Evolutionary conservation across 2,888 invertebrate genomes (phyloP).

Genomic region (Drosophila maculinotata): DNA sequence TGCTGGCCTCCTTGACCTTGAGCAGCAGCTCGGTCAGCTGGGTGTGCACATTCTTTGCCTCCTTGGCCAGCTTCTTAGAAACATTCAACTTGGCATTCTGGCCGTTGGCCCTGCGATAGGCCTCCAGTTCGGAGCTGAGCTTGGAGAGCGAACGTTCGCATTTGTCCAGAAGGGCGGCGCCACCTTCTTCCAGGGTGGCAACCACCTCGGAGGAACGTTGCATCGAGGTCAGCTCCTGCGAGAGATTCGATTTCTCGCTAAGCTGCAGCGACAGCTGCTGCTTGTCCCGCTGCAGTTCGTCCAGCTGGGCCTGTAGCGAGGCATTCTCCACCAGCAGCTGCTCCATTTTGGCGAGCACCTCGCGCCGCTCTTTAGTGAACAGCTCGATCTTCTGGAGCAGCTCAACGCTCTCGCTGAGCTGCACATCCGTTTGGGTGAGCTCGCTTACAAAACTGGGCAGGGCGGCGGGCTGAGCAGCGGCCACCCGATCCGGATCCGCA

Average conservation of each 20-base stretch:
- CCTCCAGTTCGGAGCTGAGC: constrained; percentile 83
- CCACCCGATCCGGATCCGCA: constrained; percentile 9
- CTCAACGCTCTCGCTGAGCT: constrained; percentile 88
- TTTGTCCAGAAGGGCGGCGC: constrained; percentile 77
- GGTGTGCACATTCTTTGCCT: constrained; percentile 82
- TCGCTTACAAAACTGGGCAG: constrained; percentile 71
- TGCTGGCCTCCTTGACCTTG: constrained; percentile 82
- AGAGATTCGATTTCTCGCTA: constrained; percentile 72
- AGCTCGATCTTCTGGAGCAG: constrained; percentile 89
- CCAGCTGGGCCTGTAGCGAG: constrained; percentile 82
- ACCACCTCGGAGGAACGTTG: constrained; percentile 82
- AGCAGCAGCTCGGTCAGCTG: constrained; percentile 81
- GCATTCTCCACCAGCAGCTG: constrained; percentile 88
- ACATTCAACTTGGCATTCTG: constrained; percentile 83
- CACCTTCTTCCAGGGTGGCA: constrained; percentile 71
- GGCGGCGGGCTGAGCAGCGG: constrained; percentile 5
- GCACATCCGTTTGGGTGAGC: constrained; percentile 81
- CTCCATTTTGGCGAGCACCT: constrained; percentile 90
- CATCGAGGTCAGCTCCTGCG: constrained; percentile 80
- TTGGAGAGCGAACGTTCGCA: constrained; percentile 81
- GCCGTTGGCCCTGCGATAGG: constrained; percentile 83
- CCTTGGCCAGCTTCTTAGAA: constrained; percentile 84
- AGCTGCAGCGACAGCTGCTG: constrained; percentile 73
- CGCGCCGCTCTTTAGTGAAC: constrained; percentile 89
- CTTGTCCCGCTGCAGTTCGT: constrained; percentile 85